Evolutionary conservation across 92 coral and sea anemone genomes (phyloP), one percentile per base, ranked within the genome.

Genomic region (Montipora capitata): DNA sequence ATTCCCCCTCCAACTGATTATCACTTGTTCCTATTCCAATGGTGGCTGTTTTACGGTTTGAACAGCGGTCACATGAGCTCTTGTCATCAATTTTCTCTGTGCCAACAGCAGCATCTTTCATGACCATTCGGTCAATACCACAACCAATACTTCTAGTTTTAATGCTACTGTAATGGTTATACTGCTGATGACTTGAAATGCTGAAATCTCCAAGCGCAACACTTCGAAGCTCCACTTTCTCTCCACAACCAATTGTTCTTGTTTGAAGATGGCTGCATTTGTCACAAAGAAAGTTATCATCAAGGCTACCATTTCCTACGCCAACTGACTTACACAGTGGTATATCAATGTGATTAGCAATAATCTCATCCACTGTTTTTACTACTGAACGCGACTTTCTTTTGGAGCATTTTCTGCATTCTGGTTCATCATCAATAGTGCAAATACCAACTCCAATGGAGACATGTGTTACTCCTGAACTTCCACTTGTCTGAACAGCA

Each of bases 391-490:
- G 76, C 15, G 79, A 83, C 76, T 95, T 88, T 7, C 72, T 77
- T 72, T 64, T 87, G 44, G 85, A 79, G 77, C 98, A 97, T 44
- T 85, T 74, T 41, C 84, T 80, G 73, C 96, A 95, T 74, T 74
- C 83, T 1, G 83, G 87, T 72, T 93, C 95, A n/a, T 97, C 98
- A 58, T 97, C 98, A 42, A 92, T 64, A 2, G 97, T 89, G 85
- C 96, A 95, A 74, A 95, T 87, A 52, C 99, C 99, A 42, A 96
- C 94, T 5, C 99, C 99, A 15, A 94, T 88, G 9, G 99, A 94
- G 38, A 98, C 96, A 27, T 64, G 16, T 52, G 85, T 68, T 17
- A 81, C 68, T 2, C 67, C 77, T 18, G 68, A 70, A 52, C 67
- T 20, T 68, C 78, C 67, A 5, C 88, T 65, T 44, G 99, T 94